These are phyloP conservation scores for Hipposideros larvatus DNA, from an alignment of 2,797 vertebrate species.

Conservation along the genomic window DNA sequence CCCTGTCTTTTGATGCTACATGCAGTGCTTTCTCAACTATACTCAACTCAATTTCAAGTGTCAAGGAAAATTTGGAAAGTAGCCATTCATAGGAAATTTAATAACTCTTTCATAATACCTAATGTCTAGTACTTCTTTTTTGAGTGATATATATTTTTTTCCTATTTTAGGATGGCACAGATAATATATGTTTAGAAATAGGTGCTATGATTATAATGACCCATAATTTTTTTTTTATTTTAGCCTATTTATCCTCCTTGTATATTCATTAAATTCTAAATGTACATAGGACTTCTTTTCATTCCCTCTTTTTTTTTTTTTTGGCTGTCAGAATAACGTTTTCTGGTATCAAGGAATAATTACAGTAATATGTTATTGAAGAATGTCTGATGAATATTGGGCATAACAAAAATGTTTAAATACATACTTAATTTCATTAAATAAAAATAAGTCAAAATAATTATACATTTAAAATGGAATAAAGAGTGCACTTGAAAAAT, in stretches of 20 bases:
- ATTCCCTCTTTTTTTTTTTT: not conserved
- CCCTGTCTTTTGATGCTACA: not conserved
- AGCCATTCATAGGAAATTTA: not conserved
- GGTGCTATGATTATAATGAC: not conserved
- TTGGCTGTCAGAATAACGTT: not conserved
- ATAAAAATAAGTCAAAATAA: constrained; percentile 39
- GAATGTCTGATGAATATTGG: not conserved
- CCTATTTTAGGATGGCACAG: not conserved
- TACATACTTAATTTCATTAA: not conserved
- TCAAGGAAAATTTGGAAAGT: not conserved
- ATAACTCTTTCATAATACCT: not conserved
- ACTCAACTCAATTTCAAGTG: not conserved
- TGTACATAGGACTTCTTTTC: not conserved
- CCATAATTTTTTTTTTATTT: not conserved
- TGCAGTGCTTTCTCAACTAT: not conserved
- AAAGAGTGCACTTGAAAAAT: constrained; percentile 59
- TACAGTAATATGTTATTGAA: not conserved
- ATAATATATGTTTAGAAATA: not conserved
- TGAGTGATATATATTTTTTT: not conserved
- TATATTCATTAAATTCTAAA: not conserved
- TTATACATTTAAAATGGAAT: constrained; percentile 41
- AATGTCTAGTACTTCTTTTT: not conserved
- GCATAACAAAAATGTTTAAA: constrained; percentile 45
- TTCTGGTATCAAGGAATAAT: not conserved
- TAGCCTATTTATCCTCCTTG: not conserved